Evolutionary conservation across 2,888 invertebrate genomes (phyloP), one percentile per base, ranked within the genome.

Genomic region (Syritta pipiens): DNA sequence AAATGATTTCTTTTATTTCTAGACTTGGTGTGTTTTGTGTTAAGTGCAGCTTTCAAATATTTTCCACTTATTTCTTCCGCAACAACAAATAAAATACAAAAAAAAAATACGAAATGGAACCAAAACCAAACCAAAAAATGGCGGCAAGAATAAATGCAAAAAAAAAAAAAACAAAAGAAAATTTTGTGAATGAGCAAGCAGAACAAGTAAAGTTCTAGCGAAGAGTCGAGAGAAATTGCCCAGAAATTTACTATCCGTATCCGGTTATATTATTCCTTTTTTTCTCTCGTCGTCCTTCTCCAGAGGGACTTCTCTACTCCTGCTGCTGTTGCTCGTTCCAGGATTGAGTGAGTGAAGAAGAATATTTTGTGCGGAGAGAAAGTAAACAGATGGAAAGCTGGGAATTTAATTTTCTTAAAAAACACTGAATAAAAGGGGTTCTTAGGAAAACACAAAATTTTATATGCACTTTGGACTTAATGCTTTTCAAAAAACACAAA

Each of bases 21-120:
- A 44, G 32, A 53, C 24, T 20, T 59, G 37, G 37, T 42, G 46
- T 46, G 35, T 67, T 74, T 53, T 79, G 37, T 67, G 55, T 60
- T 79, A 74, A 79, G 79, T 79, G 67, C 74, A 63, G 79, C 79
- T 81, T 75, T 75, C 81, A 75, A 75, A 81, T 69, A 75, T 65
- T 81, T 69, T 75, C 69, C 68, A 81, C 63, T 65, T 63, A 67
- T 67, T 65, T 32, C 10, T 51, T 63, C 74, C 63, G 57, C 63
- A 71, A 65, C 37, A 17, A 65, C 10, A 51, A 69, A 44, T 65
- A 65, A 48, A 63, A 30, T n/a, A 19, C 26, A 68, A 37, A 42
- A 17, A 28, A 30, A 49, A 30, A 35, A 19, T 24, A 37, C 9
- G 5, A 6, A 14, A 44, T n/a, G n/a, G n/a, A n/a, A n/a, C n/a